Conservation (phyloP, 2,113 vertebrate species). For the Dasyprocta punctata region DNA sequence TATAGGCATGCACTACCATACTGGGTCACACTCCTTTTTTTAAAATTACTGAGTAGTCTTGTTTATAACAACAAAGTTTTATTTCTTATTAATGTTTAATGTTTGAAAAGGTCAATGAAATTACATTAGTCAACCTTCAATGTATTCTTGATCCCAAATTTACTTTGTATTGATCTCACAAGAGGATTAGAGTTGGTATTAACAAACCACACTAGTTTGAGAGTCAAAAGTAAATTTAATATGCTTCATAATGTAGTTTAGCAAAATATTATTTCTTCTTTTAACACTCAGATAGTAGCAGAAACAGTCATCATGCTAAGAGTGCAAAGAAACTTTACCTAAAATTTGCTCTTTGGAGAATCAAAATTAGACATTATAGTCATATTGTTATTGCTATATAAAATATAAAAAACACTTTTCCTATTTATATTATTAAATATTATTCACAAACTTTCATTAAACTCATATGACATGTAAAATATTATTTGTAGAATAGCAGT, state of each 20-base stretch:
- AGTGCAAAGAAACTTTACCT: not conserved
- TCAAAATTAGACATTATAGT: not conserved
- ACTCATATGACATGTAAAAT: not conserved
- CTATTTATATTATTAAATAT: not conserved
- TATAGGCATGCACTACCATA: not conserved
- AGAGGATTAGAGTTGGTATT: not conserved
- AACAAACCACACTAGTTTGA: not conserved
- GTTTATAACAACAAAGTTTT: not conserved
- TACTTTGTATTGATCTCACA: not conserved
- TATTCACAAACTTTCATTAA: not conserved
- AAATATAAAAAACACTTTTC: not conserved
- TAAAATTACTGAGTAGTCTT: not conserved
- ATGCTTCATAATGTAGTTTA: no score
- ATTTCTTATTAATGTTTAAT: not conserved
- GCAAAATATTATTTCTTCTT: no score
- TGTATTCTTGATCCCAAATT: not conserved
- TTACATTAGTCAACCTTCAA: not conserved
- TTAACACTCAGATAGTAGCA: not conserved
- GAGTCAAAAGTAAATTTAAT: no score
- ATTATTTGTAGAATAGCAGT: not conserved
- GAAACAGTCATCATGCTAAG: not conserved
- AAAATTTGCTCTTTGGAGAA: not conserved
- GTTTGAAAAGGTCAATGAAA: not conserved
- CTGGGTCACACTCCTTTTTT: not conserved
- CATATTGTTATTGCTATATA: not conserved